phyloP scores from a whole-genome alignment of 1,140 invertebrate species.

The Sitophilus oryzae region DNA sequence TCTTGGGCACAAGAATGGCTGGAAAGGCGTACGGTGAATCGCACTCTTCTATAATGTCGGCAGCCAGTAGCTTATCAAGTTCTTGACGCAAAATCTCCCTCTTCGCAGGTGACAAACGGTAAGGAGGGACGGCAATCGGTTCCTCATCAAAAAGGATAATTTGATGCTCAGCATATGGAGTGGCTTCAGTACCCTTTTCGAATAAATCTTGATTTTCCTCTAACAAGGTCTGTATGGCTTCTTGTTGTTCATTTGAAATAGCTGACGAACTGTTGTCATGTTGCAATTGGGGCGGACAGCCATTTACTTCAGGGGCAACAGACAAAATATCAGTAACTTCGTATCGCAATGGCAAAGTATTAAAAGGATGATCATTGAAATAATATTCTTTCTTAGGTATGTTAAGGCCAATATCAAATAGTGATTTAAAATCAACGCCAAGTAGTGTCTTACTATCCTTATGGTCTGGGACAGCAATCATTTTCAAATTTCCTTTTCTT shows the following conservation, averaged over 20 bases:
- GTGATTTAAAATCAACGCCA: background rate
- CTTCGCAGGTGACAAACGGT: constrained; percentile 20
- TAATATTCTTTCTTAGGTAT: background rate
- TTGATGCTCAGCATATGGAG: constrained; percentile 21
- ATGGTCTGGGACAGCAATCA: background rate
- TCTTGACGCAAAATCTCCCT: constrained; percentile 17
- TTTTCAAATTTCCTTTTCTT: background rate
- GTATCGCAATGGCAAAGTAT: background rate
- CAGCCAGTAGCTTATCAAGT: constrained; percentile 33
- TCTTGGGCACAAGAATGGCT: constrained; percentile 49
- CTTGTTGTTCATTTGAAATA: background rate
- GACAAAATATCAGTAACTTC: constrained; percentile 1
- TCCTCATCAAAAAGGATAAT: constrained; percentile 9
- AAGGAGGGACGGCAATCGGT: constrained; percentile 25
- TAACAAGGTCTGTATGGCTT: background rate
- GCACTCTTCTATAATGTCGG: constrained; percentile 43
- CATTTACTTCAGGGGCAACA: background rate
- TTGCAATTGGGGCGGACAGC: background rate
- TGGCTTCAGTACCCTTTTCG: constrained; percentile 1
- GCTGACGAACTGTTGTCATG: background rate
- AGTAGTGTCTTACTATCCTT: background rate
- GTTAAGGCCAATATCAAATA: background rate
- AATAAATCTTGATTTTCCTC: background rate
- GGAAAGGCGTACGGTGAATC: constrained; percentile 46
- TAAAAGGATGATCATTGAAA: background rate